These are phyloP conservation scores for Morbakka virulenta DNA, from an alignment of 30 jellyfish, hydroid and myxozoan genomes.

Conservation along the genomic window DNA sequence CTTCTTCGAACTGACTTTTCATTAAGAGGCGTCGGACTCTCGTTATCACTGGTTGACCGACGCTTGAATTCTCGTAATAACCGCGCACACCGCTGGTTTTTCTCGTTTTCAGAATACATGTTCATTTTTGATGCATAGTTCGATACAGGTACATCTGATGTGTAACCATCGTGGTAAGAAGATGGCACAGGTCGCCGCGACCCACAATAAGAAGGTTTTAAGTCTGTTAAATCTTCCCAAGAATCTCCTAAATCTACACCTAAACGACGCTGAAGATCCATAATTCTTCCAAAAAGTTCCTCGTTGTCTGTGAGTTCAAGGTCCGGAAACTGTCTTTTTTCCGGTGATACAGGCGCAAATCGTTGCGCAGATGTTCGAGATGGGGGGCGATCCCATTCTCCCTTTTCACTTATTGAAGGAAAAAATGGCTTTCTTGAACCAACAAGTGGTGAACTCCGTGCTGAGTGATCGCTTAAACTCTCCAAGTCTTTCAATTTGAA, in stretches of 20 bases:
- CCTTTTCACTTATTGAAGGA: constrained; percentile 55
- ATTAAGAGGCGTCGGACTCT: constrained; percentile 49
- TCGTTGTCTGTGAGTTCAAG: constrained; percentile 78
- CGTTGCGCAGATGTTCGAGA: constrained; percentile 65
- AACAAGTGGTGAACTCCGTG: constrained; percentile 86
- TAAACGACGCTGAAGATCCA: constrained; percentile 76
- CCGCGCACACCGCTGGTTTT: constrained; percentile 85
- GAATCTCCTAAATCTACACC: constrained; percentile 92
- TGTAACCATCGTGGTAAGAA: constrained; percentile 68
- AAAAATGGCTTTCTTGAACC: constrained; percentile 50
- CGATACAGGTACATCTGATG: constrained; percentile 63
- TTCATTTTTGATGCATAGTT: constrained; percentile 45
- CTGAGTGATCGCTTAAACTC: constrained; percentile 81
- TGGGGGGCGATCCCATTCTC: constrained; percentile 41
- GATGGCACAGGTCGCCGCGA: constrained; percentile 52
- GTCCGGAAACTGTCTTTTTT: constrained; percentile 40
- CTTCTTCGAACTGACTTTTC: constrained; percentile 55
- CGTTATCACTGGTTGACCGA: constrained; percentile 8
- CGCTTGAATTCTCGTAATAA: constrained; percentile 85
- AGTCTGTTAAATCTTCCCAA: constrained; percentile 74
- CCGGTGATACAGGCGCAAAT: constrained; percentile 30
- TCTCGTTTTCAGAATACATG: constrained; percentile 86
- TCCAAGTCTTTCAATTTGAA: constrained; percentile 64
- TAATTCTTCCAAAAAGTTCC: constrained; percentile 72
- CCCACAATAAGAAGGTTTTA: constrained; percentile 53